Conservation (phyloP, 2,888 invertebrate species). For the Rhodophaea formosa region DNA sequence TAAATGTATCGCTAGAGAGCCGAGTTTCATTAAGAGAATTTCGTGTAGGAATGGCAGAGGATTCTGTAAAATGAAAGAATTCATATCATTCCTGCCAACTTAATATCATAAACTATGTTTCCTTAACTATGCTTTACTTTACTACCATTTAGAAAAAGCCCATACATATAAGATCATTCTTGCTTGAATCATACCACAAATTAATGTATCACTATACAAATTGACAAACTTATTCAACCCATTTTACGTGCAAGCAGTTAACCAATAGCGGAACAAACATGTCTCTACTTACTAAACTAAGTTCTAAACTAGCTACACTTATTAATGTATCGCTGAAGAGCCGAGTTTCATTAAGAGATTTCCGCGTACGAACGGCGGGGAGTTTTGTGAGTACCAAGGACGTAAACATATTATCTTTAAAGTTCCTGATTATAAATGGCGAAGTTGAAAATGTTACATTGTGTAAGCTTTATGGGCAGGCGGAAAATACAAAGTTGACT, state of each 20-base stretch:
- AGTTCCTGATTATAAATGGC: conserved; percentile 9
- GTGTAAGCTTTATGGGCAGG: not conserved
- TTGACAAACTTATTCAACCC: too few relatives aligned
- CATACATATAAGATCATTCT: too few relatives aligned
- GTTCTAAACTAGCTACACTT: conserved; percentile 10
- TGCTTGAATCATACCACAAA: too few relatives aligned
- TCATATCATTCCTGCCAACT: too few relatives aligned
- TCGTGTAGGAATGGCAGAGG: not conserved
- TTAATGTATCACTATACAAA: not conserved
- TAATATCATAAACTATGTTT: too few relatives aligned
- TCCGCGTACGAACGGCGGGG: not conserved
- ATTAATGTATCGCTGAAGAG: conserved; percentile 10
- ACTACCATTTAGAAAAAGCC: too few relatives aligned
- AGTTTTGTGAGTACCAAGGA: conserved; percentile 7
- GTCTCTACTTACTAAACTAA: conserved; percentile 2
- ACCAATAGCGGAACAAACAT: conserved; percentile 6
- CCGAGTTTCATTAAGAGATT: conserved; percentile 11
- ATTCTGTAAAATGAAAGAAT: too few relatives aligned
- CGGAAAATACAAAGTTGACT: not conserved
- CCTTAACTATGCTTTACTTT: too few relatives aligned
- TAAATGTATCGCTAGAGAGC: conserved; percentile 9
- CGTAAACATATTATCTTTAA: conserved; percentile 4
- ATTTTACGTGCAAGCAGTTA: not conserved
- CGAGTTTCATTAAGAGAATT: conserved; percentile 10
- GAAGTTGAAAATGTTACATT: conserved; percentile 3